Evolutionary conservation across 2,888 invertebrate genomes (phyloP).

Genomic region (Tipula unca): DNA sequence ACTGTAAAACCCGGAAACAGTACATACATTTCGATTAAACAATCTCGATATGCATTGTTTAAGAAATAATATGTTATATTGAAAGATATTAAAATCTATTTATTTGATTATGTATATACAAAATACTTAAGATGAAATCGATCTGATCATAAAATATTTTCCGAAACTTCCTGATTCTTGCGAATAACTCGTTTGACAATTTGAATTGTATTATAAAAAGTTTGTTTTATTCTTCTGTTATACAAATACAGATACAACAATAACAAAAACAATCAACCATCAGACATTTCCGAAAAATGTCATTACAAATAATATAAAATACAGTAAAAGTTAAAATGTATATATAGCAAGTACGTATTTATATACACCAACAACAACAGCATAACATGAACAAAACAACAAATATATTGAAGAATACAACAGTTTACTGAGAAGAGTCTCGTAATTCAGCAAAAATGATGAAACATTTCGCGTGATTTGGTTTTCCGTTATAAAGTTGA

Average conservation of each 20-base stretch:
- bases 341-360: too few species aligned
- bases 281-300: conserved; percentile 18
- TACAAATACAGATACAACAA: background rate
- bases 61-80: too few species aligned
- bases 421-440: background rate
- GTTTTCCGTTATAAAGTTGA: conserved; percentile 14
- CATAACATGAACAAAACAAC: background rate
- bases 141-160: background rate
- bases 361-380: background rate
- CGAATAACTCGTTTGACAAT: background rate
- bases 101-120: background rate
- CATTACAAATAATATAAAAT: background rate
- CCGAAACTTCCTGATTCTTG: background rate
- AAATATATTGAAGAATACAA: background rate
- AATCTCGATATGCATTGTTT: background rate
- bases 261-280: background rate
- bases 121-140: background rate
- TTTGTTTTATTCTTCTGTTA: background rate
- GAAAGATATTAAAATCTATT: background rate
- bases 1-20: background rate
- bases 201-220: background rate
- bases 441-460: background rate
- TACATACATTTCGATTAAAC: background rate
- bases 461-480: background rate
- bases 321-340: background rate